Evolutionary conservation across 2,888 invertebrate species (phyloP), one percentile per base, ranked within the genome.

Genomic region (Drosophila hamatofila): DNA sequence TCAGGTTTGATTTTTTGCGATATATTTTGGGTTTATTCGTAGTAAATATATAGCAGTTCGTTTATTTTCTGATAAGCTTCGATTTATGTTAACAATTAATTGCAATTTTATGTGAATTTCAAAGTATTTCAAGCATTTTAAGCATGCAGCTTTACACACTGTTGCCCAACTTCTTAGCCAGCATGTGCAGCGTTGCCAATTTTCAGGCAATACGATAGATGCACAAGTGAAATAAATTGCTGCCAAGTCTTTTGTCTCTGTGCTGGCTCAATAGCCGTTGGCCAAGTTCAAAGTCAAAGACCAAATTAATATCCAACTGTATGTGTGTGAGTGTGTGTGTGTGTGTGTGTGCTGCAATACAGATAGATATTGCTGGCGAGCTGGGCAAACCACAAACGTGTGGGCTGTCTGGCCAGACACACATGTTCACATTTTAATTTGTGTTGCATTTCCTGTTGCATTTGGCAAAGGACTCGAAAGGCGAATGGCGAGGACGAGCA

Each of bases 381-480:
- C 64, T 64, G 65, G 62, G 56, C 62, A 69, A 69, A 80, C 89
- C 77, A 55, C 86, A 85, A 80, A 72, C 81, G 67, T 67, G 66
- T 77, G 72, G 78, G 44, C 66, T 77, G 77, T 78, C 77, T 78
- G 77, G 51, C 33, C 70, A 63, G 73, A 79, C 83, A 88, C 72
- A 81, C 74, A 84, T 81, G 85, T 85, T 75, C 79, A 81, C 84
- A 83, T 83, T 81, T 89, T 81, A 78, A 83, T 83, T 83, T 87
- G 89, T 81, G 81, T 84, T 89, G 89, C 85, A 83, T 73, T 87
- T 89, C 89, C 88, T 88, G 89, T 88, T 84, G 90, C 90, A 88
- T 73, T 72, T 79, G 63, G 61, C 51, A 37, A 55, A 60, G 51
- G 42, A 44, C 30, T 11, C 30, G 30, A 9, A 11, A 30, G 30